Conservation (phyloP, 2,113 vertebrate species). For the Carassius gibelio region DNA sequence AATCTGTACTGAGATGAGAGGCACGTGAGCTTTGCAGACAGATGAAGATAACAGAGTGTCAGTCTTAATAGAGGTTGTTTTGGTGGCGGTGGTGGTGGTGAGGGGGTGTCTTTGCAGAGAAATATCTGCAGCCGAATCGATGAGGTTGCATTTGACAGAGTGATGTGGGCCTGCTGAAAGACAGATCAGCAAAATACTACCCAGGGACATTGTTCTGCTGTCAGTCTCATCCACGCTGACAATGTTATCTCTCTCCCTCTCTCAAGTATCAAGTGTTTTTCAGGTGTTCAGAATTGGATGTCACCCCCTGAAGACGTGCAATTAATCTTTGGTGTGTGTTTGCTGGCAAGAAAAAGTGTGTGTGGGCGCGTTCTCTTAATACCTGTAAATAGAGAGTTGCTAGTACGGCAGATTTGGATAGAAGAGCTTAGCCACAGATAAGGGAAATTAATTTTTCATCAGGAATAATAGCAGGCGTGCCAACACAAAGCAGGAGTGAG, state of each 20-base stretch:
- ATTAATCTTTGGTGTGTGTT: constrained; percentile 85
- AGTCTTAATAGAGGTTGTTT: constrained; percentile 73
- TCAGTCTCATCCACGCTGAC: constrained; percentile 83
- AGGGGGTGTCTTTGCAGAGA: constrained; percentile 63
- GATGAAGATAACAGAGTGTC: constrained; percentile 76
- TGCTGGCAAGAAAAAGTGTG: constrained; percentile 61
- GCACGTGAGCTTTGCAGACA: constrained; percentile 7
- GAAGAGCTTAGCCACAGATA: constrained; percentile 88
- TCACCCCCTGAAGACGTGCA: constrained; percentile 86
- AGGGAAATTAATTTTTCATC: constrained; percentile 95
- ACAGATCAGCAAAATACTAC: constrained; percentile 78
- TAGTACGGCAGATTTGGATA: constrained; percentile 88
- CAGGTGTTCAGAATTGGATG: constrained; percentile 85
- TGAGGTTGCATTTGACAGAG: constrained; percentile 72
- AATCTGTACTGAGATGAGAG: constrained; percentile 17
- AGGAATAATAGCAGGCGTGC: constrained; percentile 81
- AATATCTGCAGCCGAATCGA: constrained; percentile 75
- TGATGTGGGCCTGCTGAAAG: constrained; percentile 66
- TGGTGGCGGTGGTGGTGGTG: background rate
- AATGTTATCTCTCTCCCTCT: constrained; percentile 87
- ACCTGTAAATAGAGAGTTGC: constrained; percentile 88
- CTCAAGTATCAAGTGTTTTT: constrained; percentile 82
- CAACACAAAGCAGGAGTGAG: constrained; percentile 82
- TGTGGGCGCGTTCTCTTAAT: constrained; percentile 76
- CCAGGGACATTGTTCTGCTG: constrained; percentile 79